Evolutionary conservation across 2,113 vertebrate species (phyloP).

Genomic region (Plectropomus leopardus): DNA sequence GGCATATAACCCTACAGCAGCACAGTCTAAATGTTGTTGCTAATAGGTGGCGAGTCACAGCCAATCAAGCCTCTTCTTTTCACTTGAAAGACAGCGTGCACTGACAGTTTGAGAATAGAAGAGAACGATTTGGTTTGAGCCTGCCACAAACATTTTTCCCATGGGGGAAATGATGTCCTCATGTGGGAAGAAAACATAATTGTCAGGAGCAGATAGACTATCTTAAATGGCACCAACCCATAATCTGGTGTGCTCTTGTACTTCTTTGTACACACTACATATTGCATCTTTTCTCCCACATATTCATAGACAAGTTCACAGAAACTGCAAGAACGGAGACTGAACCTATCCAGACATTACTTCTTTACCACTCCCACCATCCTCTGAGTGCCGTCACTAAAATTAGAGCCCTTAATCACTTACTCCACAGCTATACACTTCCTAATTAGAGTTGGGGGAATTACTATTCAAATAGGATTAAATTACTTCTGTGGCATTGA

Average conservation of each 20-base stretch:
- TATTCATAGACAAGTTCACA: background rate
- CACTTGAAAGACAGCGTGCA: slow-evolving; percentile 13
- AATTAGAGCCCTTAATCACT: slow-evolving; percentile 72
- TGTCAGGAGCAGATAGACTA: background rate
- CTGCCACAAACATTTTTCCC: slow-evolving; percentile 7
- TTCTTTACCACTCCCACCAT: slow-evolving; percentile 13
- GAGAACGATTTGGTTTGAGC: slow-evolving; percentile 34
- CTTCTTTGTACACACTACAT: background rate
- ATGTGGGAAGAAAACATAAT: background rate
- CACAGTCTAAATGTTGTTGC: slow-evolving; percentile 41
- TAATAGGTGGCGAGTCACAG: slow-evolving; percentile 38
- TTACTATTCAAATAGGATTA: slow-evolving; percentile 73
- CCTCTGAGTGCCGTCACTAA: slow-evolving; percentile 53
- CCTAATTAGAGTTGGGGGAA: slow-evolving; percentile 69
- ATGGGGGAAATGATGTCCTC: background rate
- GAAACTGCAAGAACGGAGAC: slow-evolving; percentile 4
- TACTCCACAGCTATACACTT: slow-evolving; percentile 62
- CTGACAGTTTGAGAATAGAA: slow-evolving; percentile 27
- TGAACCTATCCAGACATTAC: background rate
- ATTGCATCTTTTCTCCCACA: background rate
- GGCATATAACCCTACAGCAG: slow-evolving; percentile 14
- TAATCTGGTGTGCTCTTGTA: background rate
- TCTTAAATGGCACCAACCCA: background rate
- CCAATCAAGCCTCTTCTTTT: slow-evolving; percentile 28
- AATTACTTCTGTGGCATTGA: slow-evolving; percentile 67